These are phyloP conservation scores for Eueremaeus valkanovi DNA, from an alignment of 2,888 invertebrate genomes.

Conservation along the genomic window DNA sequence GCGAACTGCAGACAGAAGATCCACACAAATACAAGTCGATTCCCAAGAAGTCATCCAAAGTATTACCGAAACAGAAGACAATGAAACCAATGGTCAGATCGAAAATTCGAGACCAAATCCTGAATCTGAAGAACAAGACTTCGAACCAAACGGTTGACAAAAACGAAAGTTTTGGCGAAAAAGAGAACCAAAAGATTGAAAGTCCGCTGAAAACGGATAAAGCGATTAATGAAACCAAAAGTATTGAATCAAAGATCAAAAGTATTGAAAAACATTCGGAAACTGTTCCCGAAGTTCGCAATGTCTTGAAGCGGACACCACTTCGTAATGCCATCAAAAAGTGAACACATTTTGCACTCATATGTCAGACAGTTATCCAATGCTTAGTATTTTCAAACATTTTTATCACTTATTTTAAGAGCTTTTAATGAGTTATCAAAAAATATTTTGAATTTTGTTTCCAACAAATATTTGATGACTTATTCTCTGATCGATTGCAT, in stretches of 20 bases:
- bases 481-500: no score
- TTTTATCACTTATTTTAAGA: background rate
- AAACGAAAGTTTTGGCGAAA: constrained; percentile 27
- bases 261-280: background rate
- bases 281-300: background rate
- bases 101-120: constrained; percentile 12
- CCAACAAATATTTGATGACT: no score
- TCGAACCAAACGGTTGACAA: background rate
- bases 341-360: no score
- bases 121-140: background rate
- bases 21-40: background rate
- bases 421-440: no score
- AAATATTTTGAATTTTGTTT: no score
- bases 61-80: background rate
- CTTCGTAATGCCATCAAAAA: background rate
- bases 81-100: background rate
- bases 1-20: background rate
- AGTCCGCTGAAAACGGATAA: background rate
- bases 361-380: no score
- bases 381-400: background rate
- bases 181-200: constrained; percentile 9
- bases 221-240: background rate
- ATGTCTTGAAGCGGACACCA: constrained; percentile 4
- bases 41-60: background rate
- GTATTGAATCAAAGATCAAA: background rate